Conservation (phyloP, 2,888 invertebrate species). For the Gastracanthus pulcherrimus region DNA sequence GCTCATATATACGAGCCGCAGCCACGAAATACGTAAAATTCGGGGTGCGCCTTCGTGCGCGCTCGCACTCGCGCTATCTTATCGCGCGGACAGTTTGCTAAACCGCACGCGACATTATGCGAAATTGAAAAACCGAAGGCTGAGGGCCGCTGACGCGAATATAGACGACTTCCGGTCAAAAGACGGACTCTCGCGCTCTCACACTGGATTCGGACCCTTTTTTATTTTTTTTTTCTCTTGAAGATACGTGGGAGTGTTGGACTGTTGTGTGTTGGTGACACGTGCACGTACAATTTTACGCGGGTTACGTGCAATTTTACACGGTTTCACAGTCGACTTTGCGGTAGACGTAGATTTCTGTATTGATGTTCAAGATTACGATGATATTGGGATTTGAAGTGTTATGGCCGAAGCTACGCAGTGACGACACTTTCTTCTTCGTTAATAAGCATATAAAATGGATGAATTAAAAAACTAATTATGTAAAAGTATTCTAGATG, state of each 20-base stretch:
- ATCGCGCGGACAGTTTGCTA: conserved; percentile 73
- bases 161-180: conserved; percentile 59
- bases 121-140: conserved; percentile 75
- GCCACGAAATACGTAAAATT: conserved; percentile 75
- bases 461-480: too few relatives aligned
- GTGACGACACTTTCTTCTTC: too few relatives aligned
- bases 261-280: neutral
- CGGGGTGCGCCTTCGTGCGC: too few relatives aligned
- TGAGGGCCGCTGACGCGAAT: conserved; percentile 34
- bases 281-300: neutral
- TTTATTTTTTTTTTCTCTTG: too few relatives aligned
- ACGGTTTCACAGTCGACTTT: too few relatives aligned
- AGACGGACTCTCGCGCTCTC: conserved; percentile 40
- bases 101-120: conserved; percentile 71
- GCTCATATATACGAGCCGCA: conserved; percentile 71
- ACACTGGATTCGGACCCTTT: neutral
- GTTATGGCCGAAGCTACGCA: too few relatives aligned
- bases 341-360: too few relatives aligned
- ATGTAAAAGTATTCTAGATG: too few relatives aligned
- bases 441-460: too few relatives aligned
- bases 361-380: too few relatives aligned
- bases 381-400: too few relatives aligned
- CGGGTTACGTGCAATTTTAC: too few relatives aligned
- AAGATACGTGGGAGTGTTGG: neutral
- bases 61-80: conserved; percentile 70